Evolutionary conservation across 1,140 invertebrate species (phyloP), one percentile per base, ranked within the genome.

Genomic region (Daktulosphaira vitifoliae): DNA sequence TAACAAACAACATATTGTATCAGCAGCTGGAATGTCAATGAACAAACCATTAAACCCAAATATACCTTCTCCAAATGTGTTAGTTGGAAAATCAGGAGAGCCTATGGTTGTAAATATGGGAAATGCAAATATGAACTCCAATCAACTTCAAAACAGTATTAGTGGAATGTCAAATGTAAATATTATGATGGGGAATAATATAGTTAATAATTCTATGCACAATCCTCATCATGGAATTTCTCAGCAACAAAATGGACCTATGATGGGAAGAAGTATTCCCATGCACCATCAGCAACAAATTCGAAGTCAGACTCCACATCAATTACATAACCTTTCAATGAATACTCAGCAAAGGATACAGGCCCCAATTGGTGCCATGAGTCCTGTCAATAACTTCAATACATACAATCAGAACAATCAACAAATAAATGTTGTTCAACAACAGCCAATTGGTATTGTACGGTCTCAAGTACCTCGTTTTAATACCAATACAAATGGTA

Each of bases 51-150:
- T 88, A 72, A 88, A 85, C 74, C 84, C 85, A 49, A 89, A 85
- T 71, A 77, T 90, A 73, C 88, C 89, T 74, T 89, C 87, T 50
- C 86, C 86, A 11, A 88, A 89, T 72, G 84, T 87, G 65, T 80
- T 81, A 22, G 81, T 82, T 16, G 79, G 79, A 26, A 83, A 83
- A 70, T 71, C 72, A 49, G 67, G 69, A 22, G 81, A 81, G 71
- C 77, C 78, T 59, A 78, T 80, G 77, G 78, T 79, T 20, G 79
- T 82, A 26, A 78, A 76, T 66, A 71, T 81, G 67, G 79, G 56
- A 33, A 62, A 62, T 62, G 26, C 56, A 22, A 25, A 42, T 25
- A 23, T 48, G 20, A 62, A 62, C 44, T 62, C 56, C 7, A 62
- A 62, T 48, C 56, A 62, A 62, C 9, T 62, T 46, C 56, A 62